phyloP scores from a whole-genome alignment of 2,113 vertebrate species.

The Melanostigma gelatinosum region DNA sequence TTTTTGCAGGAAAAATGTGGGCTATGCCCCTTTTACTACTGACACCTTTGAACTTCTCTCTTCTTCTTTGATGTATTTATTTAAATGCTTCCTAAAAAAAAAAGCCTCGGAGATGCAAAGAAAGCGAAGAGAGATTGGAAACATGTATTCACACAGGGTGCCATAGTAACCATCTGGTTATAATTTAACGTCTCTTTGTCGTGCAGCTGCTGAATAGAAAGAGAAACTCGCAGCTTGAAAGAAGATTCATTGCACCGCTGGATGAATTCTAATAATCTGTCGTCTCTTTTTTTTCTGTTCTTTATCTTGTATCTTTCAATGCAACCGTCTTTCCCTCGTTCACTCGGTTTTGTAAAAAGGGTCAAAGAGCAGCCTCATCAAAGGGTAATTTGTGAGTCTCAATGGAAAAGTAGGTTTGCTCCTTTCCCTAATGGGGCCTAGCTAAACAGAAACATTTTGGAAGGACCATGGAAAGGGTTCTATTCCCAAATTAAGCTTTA shows the following conservation, averaged over 20 bases:
- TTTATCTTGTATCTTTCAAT: conserved; percentile 55
- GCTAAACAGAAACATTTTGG: conserved; percentile 42
- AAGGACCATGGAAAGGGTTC: conserved; percentile 44
- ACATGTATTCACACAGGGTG: conserved; percentile 65
- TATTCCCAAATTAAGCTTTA: conserved; percentile 65
- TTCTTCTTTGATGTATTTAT: conserved; percentile 69
- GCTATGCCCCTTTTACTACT: conserved; percentile 6
- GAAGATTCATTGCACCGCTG: conserved; percentile 69
- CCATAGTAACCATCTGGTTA: conserved; percentile 80
- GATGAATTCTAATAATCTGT: conserved; percentile 79
- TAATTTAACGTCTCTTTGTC: conserved; percentile 79
- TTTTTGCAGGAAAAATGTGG: not conserved
- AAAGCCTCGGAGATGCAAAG: conserved; percentile 60
- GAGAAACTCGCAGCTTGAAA: conserved; percentile 73
- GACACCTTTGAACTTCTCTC: conserved; percentile 59
- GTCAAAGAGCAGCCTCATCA: conserved; percentile 76
- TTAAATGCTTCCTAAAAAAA: conserved; percentile 58
- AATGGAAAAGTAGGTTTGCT: conserved; percentile 51
- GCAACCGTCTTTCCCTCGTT: conserved; percentile 36
- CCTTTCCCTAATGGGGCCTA: conserved; percentile 54
- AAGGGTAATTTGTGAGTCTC: conserved; percentile 71
- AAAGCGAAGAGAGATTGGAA: conserved; percentile 61
- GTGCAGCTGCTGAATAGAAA: conserved; percentile 76
- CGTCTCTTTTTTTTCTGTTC: conserved; percentile 48
- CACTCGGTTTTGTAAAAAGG: conserved; percentile 66